Base-by-base conservation (phyloP, 2,113 vertebrate genomes). In the Indicator indicator region DNA sequence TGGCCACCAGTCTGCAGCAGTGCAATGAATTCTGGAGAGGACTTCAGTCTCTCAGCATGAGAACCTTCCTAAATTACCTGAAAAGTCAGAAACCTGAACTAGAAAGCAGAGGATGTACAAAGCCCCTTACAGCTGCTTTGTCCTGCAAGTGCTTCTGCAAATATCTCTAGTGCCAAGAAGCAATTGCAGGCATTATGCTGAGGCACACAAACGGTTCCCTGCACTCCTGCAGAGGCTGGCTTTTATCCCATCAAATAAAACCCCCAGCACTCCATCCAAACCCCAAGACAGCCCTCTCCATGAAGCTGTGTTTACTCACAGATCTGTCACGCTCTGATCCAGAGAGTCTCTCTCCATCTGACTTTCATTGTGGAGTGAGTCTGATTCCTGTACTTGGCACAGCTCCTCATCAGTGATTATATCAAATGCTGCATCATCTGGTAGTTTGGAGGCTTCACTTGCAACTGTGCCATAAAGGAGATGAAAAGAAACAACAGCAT, bases 401-500 rank as follows among this genome's bases (percentile, higher is more conserved):
- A 99, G 94, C 90, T 99, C 99, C 59, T 99, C 99, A 52, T 99
- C 99, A 14, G 99, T 99, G 97, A 99, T 99, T 95, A 99, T 99
- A 97, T 99, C 99, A 93, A 99, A 99, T 38, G 97, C 96, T 5
- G 96, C 98, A 55, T 99, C 99, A 13, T 99, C 98, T 11, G 88
- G 97, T 40, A 97, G 96, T 65, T 97, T 97, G 67, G 72, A 97
- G 50, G 92, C 74, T 19, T 98, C 94, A 18, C 81, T 94, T 63
- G 92, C 81, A 73, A 88, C 98, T 98, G 90, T 58, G 55, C n/a
- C 76, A 5, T 12, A 52, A 68, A 80, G n/a, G 70, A 48, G 11
- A 63, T 4, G 16, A 70, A 86, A 73, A 86, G 71, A 94, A 75
- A 94, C 7, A 79, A n/a, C 20, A 40, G 48, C 21, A 48, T 94